Evolutionary conservation across 2,888 invertebrate species (phyloP), one percentile per base, ranked within the genome.

Genomic region (Parnassius mnemosyne): DNA sequence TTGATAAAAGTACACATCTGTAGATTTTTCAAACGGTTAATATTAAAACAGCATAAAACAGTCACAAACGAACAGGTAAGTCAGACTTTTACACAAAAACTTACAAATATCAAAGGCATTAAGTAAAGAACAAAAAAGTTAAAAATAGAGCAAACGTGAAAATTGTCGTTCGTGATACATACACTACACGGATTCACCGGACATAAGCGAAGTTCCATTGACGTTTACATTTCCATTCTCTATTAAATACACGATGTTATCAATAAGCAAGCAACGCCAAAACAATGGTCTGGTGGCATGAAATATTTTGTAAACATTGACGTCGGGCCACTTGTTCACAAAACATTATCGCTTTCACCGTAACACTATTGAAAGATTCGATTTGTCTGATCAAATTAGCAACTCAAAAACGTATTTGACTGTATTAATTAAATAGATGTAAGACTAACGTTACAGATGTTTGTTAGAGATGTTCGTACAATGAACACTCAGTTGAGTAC

Each of bases 141-240:
- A 51, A 55, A 63, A 59, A 59, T 41, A 49, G 51, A 20, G 46
- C 47, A 53, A 53, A 56, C 59, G 47, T 49, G 56, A 56, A 51
- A 47, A 60, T 60, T 55, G 47, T 44, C 60, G 63, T 60, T 41
- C 53, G 46, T 47, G 56, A 52, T 53, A 52, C 63, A 52, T 53
- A 52, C 63, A 63, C 63, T 56, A 25, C 59, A 56, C 63, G 56
- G 63, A 63, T 63, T 60, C 63, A 60, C 63, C 63, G 63, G 63
- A 63, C 63, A 63, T 60, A 49, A 63, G 56, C 56, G 44, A 51
- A 51, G 63, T 63, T 63, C 63, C 60, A 60, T 60, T 53, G 59
- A 53, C 47, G 63, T 63, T 60, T 59, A 63, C 60, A 59, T 60
- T 60, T 49, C 60, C 56, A 60, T 63, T 52, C 52, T 59, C 56